A percentile compares a stretch with the other conserved stretches of the same genome.
phyloP scores from a whole-genome alignment of 23 tunicate genomes.

The Ciona savignyi region DNA sequence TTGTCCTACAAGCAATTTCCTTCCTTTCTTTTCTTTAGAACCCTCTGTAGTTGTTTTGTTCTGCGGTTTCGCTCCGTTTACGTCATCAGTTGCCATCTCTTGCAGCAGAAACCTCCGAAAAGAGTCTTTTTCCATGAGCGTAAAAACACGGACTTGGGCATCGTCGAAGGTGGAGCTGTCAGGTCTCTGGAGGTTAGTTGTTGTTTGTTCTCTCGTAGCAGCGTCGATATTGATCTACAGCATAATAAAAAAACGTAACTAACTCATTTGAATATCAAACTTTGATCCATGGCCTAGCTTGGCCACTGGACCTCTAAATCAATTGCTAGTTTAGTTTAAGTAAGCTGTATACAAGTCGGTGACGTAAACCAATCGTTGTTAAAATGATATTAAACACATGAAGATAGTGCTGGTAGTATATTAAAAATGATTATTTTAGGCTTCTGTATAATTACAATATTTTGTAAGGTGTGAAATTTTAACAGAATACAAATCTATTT shows the following conservation, averaged over 20 bases:
- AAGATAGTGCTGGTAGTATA: background rate
- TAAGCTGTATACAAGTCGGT: background rate
- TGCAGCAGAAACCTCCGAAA: background rate
- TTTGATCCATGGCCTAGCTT: background rate
- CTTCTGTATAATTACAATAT: too few relatives aligned
- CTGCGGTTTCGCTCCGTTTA: too few relatives aligned
- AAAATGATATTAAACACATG: background rate
- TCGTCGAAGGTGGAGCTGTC: background rate
- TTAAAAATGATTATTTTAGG: too few relatives aligned
- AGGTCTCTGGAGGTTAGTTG: background rate
- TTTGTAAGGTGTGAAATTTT: too few relatives aligned
- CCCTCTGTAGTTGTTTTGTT: background rate
- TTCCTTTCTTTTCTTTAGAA: background rate
- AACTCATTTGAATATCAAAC: background rate
- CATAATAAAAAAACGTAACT: background rate
- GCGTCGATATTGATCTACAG: constrained; percentile 4
- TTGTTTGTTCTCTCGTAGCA: background rate
- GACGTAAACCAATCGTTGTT: background rate
- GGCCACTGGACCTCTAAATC: too few relatives aligned
- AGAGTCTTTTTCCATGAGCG: background rate
- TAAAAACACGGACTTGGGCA: background rate
- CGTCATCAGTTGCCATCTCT: background rate
- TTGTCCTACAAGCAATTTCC: too few relatives aligned
- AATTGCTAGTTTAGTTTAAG: too few relatives aligned
- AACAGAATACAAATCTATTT: background rate